A percentile compares a stretch with the other conserved stretches of the same genome.
Conservation (phyloP, 2,888 invertebrate genomes). For the Tetropium fuscum region DNA sequence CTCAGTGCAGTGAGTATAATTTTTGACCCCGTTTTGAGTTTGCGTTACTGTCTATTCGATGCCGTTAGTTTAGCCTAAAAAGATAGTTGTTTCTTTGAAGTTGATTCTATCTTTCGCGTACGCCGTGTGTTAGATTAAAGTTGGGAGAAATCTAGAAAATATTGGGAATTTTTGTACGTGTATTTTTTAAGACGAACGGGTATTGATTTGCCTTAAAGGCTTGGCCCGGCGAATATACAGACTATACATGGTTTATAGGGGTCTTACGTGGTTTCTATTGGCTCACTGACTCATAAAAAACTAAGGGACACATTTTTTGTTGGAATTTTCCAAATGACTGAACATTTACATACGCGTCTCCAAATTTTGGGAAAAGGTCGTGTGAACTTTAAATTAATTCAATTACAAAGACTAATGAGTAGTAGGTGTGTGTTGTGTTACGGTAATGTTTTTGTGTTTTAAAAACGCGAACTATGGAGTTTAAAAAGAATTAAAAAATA, state of each 20-base stretch:
- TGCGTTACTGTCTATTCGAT: constrained; percentile 58
- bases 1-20: constrained; percentile 58
- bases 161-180: constrained; percentile 57
- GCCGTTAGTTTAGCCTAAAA: constrained; percentile 63
- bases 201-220: constrained; percentile 68
- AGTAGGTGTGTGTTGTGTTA: constrained; percentile 44
- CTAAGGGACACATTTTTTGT: constrained; percentile 66
- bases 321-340: constrained; percentile 76
- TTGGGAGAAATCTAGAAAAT: constrained; percentile 48
- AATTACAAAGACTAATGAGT: constrained; percentile 43
- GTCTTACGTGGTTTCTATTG: constrained; percentile 67
- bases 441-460: constrained; percentile 48
- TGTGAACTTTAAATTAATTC: constrained; percentile 46
- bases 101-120: constrained; percentile 42
- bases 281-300: constrained; percentile 68
- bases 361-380: constrained; percentile 63
- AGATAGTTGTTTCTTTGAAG: constrained; percentile 51
- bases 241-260: constrained; percentile 67
- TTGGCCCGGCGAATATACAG: constrained; percentile 66
- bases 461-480: constrained; percentile 52
- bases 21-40: constrained; percentile 66
- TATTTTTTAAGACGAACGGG: constrained; percentile 65
- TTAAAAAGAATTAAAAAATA: constrained; percentile 57
- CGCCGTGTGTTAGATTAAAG: constrained; percentile 36
- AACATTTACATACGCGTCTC: constrained; percentile 65